Conservation (phyloP, 2,888 invertebrate genomes). For the Mythimna loreyi region DNA sequence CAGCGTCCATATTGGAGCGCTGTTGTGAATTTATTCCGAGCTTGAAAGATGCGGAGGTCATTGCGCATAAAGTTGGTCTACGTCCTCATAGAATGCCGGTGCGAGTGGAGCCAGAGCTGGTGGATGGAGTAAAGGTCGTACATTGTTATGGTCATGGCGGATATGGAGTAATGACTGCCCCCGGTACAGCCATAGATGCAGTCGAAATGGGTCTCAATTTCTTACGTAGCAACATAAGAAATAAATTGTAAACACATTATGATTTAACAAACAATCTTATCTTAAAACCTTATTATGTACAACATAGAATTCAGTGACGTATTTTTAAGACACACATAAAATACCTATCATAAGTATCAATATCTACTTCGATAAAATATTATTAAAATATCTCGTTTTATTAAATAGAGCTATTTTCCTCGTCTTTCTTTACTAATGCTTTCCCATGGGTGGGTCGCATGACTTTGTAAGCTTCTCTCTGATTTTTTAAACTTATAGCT, state of each 20-base stretch:
- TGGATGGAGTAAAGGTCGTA: slow-evolving; percentile 91
- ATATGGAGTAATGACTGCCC: slow-evolving; percentile 97
- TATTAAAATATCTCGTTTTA: too few species aligned
- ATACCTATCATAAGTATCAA: background rate
- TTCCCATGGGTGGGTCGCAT: too few species aligned
- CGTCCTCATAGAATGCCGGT: slow-evolving; percentile 95
- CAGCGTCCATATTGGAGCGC: slow-evolving; percentile 94
- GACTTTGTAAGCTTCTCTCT: too few species aligned
- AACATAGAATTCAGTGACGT: background rate
- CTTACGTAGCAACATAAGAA: slow-evolving; percentile 75
- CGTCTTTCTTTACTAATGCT: too few species aligned
- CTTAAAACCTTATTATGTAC: background rate
- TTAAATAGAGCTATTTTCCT: too few species aligned
- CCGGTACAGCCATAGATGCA: slow-evolving; percentile 96
- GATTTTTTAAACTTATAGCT: too few species aligned
- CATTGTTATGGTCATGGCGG: slow-evolving; percentile 99
- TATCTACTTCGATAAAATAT: background rate
- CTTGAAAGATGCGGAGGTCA: slow-evolving; percentile 90
- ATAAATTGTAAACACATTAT: slow-evolving; percentile 74
- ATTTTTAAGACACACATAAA: background rate
- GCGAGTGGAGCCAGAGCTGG: slow-evolving; percentile 93
- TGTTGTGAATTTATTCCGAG: slow-evolving; percentile 95
- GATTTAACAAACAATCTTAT: too few species aligned
- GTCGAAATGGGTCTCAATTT: slow-evolving; percentile 92
- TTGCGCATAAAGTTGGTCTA: slow-evolving; percentile 94